Evolutionary conservation across 1,140 invertebrate genomes (phyloP).

Genomic region (Paralvinella palmiformis): DNA sequence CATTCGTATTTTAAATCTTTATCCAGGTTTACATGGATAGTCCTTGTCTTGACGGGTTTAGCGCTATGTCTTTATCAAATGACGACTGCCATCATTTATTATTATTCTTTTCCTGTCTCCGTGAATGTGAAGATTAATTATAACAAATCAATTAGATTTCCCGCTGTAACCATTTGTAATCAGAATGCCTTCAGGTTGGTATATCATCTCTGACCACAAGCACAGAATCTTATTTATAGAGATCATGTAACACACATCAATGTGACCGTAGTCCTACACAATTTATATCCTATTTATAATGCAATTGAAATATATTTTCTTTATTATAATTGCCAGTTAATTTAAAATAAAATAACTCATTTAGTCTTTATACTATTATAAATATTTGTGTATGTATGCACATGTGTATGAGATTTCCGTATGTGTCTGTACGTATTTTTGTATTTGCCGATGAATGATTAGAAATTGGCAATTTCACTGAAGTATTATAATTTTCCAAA

Average conservation of each 20-base stretch:
- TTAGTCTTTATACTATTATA: too few species aligned
- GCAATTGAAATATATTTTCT: neutral
- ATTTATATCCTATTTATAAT: neutral
- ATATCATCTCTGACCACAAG: neutral
- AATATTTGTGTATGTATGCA: too few species aligned
- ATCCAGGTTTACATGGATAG: neutral
- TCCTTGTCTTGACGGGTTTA: neutral
- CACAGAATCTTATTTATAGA: neutral
- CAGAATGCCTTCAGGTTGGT: neutral
- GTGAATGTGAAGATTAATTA: neutral
- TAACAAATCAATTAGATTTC: neutral
- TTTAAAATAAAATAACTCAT: neutral
- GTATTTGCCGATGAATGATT: neutral
- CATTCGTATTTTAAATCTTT: too few species aligned
- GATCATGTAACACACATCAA: too few species aligned
- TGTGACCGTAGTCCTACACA: neutral
- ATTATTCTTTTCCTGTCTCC: neutral
- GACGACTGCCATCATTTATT: neutral
- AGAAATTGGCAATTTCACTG: too few species aligned
- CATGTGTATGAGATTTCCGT: neutral
- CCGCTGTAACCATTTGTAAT: too few species aligned
- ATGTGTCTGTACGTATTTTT: neutral
- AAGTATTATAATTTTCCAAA: too few species aligned
- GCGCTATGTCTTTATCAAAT: neutral
- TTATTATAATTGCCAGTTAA: neutral